Percentiles rank a stretch among this genome's conserved stretches.
phyloP scores from a whole-genome alignment of 2,797 vertebrate genomes.

The Pantherophis vulpinus region DNA sequence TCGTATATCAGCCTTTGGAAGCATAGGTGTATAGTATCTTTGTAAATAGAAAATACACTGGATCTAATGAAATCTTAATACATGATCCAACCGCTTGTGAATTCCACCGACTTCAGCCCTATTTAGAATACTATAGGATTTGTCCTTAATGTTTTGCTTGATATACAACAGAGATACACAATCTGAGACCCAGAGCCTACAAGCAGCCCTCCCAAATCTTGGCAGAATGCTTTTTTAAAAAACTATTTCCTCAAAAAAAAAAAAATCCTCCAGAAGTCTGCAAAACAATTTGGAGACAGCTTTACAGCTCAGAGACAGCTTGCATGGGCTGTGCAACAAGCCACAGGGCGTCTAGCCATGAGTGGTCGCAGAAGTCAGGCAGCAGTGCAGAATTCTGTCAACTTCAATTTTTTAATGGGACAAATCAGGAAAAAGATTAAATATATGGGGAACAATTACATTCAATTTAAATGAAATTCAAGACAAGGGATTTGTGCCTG shows the following conservation, averaged over 20 bases:
- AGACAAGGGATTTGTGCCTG: not conserved
- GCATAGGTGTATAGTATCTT: not conserved
- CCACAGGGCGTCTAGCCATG: accelerated
- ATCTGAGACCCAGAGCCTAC: not conserved
- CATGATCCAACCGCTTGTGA: not conserved
- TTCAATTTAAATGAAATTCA: not conserved
- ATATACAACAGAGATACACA: not conserved
- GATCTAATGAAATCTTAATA: not conserved
- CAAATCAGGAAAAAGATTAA: not conserved
- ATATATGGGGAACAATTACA: not conserved
- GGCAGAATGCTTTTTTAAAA: constrained; percentile 54
- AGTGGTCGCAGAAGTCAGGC: too few relatives aligned
- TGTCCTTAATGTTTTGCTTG: not conserved
- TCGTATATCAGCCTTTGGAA: not conserved
- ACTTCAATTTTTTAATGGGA: not conserved
- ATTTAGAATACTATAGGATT: not conserved
- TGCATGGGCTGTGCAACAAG: constrained; percentile 77
- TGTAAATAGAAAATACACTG: not conserved
- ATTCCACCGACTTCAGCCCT: not conserved
- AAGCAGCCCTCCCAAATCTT: not conserved
- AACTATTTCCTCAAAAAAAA: constrained; percentile 60
- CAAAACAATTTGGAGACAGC: constrained; percentile 89
- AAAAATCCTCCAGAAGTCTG: constrained; percentile 96
- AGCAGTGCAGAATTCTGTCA: not conserved
- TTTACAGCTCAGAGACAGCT: constrained; percentile 80